Evolutionary conservation across 2,797 vertebrate genomes (phyloP), one percentile per base, ranked within the genome.

Genomic region (Pangasius djambal): DNA sequence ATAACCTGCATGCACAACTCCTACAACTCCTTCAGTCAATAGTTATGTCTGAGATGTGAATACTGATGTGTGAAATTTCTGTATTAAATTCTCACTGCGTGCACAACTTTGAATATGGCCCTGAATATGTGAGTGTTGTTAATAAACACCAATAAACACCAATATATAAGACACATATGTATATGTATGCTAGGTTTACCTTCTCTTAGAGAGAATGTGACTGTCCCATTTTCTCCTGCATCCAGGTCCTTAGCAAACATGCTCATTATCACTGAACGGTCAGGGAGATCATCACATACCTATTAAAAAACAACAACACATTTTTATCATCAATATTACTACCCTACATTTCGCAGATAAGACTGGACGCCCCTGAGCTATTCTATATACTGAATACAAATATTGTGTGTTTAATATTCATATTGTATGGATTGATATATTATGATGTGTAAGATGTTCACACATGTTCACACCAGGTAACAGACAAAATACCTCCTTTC

Each of bases 171-270:
- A 3, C 18, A 72, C 18, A 55, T n/a, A 59, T 31, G 10, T 69
- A 52, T 25, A 40, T 86, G 2, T 69, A 40, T 40, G 40, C 40
- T 40, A 6, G n/a, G 31, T 94, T 95, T 95, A 99, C 98, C 97
- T 95, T 96, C 88, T 86, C 94, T 94, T 88, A 98, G 0, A 6
- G 96, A 97, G 92, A 98, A 97, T 1, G 87, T 88, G 2, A 99
- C 94, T 0, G 96, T 96, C 86, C 97, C 93, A 22, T 97, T 99
- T 91, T 95, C 96, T 91, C 97, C 98, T 89, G 96, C 95, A 93
- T 99, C 98, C 0, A 93, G 92, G 88, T 99, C 98, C 94, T 98
- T 98, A 84, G 98, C 98, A 93, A 98, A 98, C 91, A 98, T 70
- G 70, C 95, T 97, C 20, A 96, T 94, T 88, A 98, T 95, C 89